Conservation (phyloP, 64 coral and sea anemone genomes). For the Montipora foliosa region DNA sequence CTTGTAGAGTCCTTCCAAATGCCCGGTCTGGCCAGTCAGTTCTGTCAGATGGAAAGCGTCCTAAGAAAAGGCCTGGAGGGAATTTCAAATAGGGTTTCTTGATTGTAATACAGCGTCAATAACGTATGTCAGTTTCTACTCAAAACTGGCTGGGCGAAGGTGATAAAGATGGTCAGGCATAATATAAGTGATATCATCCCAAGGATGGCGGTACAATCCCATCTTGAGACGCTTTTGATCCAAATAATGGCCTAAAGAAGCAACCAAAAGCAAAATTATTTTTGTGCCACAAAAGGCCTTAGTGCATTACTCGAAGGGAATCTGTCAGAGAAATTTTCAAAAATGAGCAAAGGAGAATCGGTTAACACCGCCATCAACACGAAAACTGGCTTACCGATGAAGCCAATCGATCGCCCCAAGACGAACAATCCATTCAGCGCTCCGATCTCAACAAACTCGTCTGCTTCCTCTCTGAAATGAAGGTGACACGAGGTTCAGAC, state of each 20-base stretch:
- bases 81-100: background rate
- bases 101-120: background rate
- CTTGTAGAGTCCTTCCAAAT: too few species aligned
- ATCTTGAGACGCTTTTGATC: slow-evolving; percentile 96
- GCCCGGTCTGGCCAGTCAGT: too few species aligned
- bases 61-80: background rate
- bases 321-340: too few species aligned
- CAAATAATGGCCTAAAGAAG: slow-evolving; percentile 93
- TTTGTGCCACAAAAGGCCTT: too few species aligned
- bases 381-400: slow-evolving; percentile 83
- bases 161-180: slow-evolving; percentile 94
- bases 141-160: slow-evolving; percentile 85
- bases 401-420: slow-evolving; percentile 94
- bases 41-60: background rate
- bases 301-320: too few species aligned
- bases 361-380: too few species aligned
- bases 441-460: slow-evolving; percentile 93
- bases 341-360: too few species aligned
- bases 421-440: slow-evolving; percentile 97
- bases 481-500: background rate
- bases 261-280: background rate
- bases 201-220: slow-evolving; percentile 98
- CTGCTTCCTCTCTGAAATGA: slow-evolving; percentile 87
- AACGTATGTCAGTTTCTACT: slow-evolving; percentile 14
- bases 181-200: slow-evolving; percentile 99